Evolutionary conservation across 2,888 invertebrate genomes (phyloP), one percentile per base, ranked within the genome.

Genomic region (Drosophila kokeensis): DNA sequence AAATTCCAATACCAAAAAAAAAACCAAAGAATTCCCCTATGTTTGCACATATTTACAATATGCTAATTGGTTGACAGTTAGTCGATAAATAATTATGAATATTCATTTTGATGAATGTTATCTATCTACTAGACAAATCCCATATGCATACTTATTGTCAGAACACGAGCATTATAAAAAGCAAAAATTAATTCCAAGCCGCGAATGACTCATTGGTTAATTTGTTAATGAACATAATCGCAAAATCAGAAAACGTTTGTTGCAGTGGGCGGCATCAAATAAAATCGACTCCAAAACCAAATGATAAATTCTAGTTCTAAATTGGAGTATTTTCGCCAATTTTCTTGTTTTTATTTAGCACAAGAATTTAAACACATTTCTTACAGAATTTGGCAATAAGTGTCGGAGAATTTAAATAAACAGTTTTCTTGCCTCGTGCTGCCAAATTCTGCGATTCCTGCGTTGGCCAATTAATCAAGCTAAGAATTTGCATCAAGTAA

Each of bases 61-160:
- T 71, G 57, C 58, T 54, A 54, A 69, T 73, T 36, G 36, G 21
- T 10, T 58, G 72, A 29, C 58, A 42, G 32, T 21, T 53, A 42
- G 29, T 40, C 27, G 29, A 72, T 76, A 66, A 77, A 77, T 66
- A 52, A 53, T 15, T 24, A 24, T 24, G 8, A 24, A 45, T 45
- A 45, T 45, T 24, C 15, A 15, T 8, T 24, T 45, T 15, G 27
- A 45, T 61, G 38, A 38, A 32, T 48, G 57, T 38, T 45, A 49
- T 70, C 49, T 45, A 59, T 15, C 24, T 45, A 8, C 50, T 59
- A 65, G 45, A n/a, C 45, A 66, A 38, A 40, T 30, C 2, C 62
- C 72, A 53, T 53, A 71, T 5, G 55, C 29, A 21, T 54, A 2
- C 38, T 53, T 27, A 27, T 75, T 57, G 69, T 18, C 57, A 67